A percentile compares a stretch with the other conserved stretches of the same genome.
Evolutionary conservation across 2,797 vertebrate genomes (phyloP).

Genomic region (Hylomyscus alleni): DNA sequence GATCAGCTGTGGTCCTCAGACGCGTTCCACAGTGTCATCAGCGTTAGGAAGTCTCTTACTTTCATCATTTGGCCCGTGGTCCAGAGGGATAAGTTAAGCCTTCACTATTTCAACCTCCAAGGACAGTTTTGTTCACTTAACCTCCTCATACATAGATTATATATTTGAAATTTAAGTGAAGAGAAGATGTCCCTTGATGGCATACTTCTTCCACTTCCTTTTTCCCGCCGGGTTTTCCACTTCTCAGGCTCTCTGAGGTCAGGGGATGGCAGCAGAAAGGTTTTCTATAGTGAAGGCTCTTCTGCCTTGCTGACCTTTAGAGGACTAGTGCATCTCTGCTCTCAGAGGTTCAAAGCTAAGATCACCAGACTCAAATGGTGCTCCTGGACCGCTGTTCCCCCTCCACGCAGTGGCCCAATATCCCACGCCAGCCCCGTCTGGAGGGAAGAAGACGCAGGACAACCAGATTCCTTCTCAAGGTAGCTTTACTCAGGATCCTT

Average conservation of each 20-base stretch:
- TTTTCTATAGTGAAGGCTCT: not conserved
- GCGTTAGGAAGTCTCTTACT: not conserved
- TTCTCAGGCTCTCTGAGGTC: not conserved
- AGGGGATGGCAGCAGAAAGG: not conserved
- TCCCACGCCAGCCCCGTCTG: too few relatives aligned
- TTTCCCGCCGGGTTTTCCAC: not conserved
- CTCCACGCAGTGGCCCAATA: not conserved
- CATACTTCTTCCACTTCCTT: not conserved
- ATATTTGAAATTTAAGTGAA: not conserved
- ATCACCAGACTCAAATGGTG: not conserved
- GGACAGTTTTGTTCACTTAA: not conserved
- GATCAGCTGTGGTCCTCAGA: not conserved
- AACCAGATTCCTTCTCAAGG: too few relatives aligned
- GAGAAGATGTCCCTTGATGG: slow-evolving; percentile 30
- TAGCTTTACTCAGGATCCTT: too few relatives aligned
- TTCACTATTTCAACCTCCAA: not conserved
- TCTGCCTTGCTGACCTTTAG: not conserved
- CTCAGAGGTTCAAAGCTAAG: not conserved
- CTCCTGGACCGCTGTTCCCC: not conserved
- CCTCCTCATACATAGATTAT: not conserved
- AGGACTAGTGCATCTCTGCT: not conserved
- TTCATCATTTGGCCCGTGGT: slow-evolving; percentile 5
- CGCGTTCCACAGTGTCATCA: not conserved
- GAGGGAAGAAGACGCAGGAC: too few relatives aligned
- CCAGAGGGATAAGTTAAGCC: not conserved